Base-by-base conservation (phyloP, 2,888 invertebrate genomes). In the Pristionchus exspectatus region DNA sequence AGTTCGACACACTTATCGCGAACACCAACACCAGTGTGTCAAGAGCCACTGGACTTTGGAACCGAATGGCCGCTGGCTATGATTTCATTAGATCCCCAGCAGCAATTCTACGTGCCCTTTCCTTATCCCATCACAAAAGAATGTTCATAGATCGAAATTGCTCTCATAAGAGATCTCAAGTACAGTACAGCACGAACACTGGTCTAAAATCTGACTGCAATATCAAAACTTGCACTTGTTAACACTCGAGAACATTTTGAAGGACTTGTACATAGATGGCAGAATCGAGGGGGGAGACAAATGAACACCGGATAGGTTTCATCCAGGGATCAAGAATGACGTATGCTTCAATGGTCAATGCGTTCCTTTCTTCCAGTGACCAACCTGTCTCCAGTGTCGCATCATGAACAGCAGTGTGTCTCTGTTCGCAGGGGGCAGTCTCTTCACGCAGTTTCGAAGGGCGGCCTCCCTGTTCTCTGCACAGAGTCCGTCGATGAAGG, bases 401-500 rank as follows among this genome's bases (percentile, higher is more conserved):
- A 81, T n/a, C 81, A 81, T 30, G 50, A 81, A 81, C n/a, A 4
- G 5, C n/a, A 81, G 24, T n/a, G 81, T 81, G 81, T 81, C 81
- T 81, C 81, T 81, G 16, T 81, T 50, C 1, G 81, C 81, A 24
- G 4, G 3, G 5, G 81, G 50, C 12, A 81, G 81, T 1, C 12
- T 27, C n/a, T n/a, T 24, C 1, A 81, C 10, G 18, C 50, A 54
- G 3, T 27, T 0, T 16, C 54, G 38, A 10, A 81, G 81, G n/a
- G 12, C 54, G n/a, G 7, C 18, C 27, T 81, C 81, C 24, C 33
- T 81, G 54, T 81, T n/a, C 44, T 38, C 44, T 24, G 24, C n/a
- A 24, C 10, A 44, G n/a, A 81, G 81, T 10, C 7, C 24, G 0
- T 10, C n/a, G 10, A 27, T 14, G 50, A 81, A 81, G 27, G 38